Evolutionary conservation across 2,888 invertebrate species (phyloP), one percentile per base, ranked within the genome.

Genomic region (Stictocephala bisonia): DNA sequence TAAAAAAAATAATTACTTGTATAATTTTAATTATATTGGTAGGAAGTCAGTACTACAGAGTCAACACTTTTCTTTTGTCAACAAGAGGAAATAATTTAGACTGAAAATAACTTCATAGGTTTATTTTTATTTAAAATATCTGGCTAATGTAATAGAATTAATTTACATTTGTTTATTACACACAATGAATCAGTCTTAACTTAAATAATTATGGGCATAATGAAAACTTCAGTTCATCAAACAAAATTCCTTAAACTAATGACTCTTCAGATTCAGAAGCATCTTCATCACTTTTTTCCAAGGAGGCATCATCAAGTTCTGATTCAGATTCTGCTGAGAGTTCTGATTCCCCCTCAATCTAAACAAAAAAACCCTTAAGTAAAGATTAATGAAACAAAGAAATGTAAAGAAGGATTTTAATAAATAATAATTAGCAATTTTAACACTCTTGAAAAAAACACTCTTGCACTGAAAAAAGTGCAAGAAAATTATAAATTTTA

Each of bases 221-320:
- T 53, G 24, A 53, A 53, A 24, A 53, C 53, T 53, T 53, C 24
- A 53, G 44, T 44, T 44, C 44, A 7, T 44, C 44, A 44, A 44
- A 44, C 44, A 44, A 44, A 44, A 44, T 44, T 53, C 53, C 58
- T 58, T 58, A 58, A 29, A 58, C 29, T 67, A 48, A 48, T 44
- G 26, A 48, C 67, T 48, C 67, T 67, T 67, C 67, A 24, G 44
- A 67, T 67, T 67, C 67, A 44, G 48, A 67, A 67, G 41, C 48
- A 18, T 67, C 67, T 67, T 48, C 67, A 67, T 67, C 67, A 67
- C 48, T 44, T 18, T 41, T 67, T 41, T 67, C 48, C 27, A 48
- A 67, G 20, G 44, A 67, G 24, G 24, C n/a, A n/a, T 67, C 26
- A 44, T 15, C 9, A 22, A 67, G 67, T 24, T 67, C 67, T 67